phyloP scores from a whole-genome alignment of 92 coral and sea anemone species.

The Siderastrea radians region DNA sequence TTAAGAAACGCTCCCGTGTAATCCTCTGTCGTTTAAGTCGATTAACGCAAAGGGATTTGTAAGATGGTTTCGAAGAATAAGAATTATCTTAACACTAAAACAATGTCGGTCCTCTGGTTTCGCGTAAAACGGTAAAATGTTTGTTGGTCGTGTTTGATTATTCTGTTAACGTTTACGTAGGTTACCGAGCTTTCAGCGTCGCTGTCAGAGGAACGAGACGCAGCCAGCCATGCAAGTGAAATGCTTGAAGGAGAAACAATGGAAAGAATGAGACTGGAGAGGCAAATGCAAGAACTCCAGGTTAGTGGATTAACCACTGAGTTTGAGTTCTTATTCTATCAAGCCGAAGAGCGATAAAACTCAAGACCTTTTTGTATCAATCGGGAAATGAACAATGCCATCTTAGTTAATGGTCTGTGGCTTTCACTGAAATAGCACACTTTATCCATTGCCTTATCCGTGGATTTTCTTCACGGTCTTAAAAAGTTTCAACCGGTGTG shows the following conservation, averaged over 20 bases:
- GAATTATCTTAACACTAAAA: too few relatives aligned
- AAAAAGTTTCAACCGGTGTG: too few relatives aligned
- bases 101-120: background rate
- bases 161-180: slow-evolving; percentile 43
- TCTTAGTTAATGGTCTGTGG: too few relatives aligned
- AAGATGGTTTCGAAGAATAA: background rate
- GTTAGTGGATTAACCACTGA: slow-evolving; percentile 24
- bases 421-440: too few relatives aligned
- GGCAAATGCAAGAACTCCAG: slow-evolving; percentile 87
- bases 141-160: slow-evolving; percentile 1
- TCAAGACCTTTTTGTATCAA: too few relatives aligned
- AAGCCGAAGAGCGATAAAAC: too few relatives aligned
- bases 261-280: slow-evolving; percentile 95
- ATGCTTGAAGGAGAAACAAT: slow-evolving; percentile 93
- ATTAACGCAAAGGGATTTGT: background rate
- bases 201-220: slow-evolving; percentile 91
- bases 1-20: background rate
- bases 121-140: background rate
- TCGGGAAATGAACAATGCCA: too few relatives aligned
- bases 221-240: slow-evolving; percentile 89
- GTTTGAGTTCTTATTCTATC: background rate
- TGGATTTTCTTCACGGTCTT: too few relatives aligned
- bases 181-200: slow-evolving; percentile 89
- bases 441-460: too few relatives aligned
- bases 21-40: slow-evolving; percentile 15